Evolutionary conservation across 2,888 invertebrate genomes (phyloP).

Genomic region (Lochmaea capreae): DNA sequence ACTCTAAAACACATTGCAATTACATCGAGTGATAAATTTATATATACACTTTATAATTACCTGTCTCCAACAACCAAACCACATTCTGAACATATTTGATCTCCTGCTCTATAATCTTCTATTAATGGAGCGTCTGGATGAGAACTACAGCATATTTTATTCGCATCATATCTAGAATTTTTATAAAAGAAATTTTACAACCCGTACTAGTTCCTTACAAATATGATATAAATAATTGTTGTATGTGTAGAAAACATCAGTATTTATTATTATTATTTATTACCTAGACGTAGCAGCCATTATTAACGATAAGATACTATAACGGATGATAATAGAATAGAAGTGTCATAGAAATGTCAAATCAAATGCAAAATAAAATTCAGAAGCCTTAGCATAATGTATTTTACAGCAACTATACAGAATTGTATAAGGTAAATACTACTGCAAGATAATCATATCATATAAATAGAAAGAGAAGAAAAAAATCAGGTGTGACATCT

Average conservation of each 20-base stretch:
- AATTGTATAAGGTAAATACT: too few relatives aligned
- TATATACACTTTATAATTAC: conserved; percentile 65
- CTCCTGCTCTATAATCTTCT: conserved; percentile 98
- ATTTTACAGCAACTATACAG: too few relatives aligned
- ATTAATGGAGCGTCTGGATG: conserved; percentile 97
- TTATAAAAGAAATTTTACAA: conserved; percentile 7
- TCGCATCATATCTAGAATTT: conserved; percentile 71
- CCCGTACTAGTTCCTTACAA: background rate
- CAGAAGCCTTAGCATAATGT: too few relatives aligned
- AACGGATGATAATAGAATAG: background rate
- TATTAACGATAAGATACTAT: background rate
- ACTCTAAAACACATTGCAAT: conserved; percentile 73
- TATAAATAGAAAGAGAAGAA: background rate
- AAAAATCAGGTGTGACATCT: background rate
- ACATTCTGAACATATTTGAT: conserved; percentile 99
- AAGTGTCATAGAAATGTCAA: background rate
- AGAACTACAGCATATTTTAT: conserved; percentile 88
- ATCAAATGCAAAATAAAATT: background rate
- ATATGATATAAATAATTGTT: background rate
- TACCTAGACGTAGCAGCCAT: conserved; percentile 6
- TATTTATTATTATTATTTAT: background rate
- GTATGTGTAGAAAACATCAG: background rate
- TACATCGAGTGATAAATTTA: background rate
- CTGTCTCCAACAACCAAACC: conserved; percentile 99
- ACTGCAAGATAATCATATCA: too few relatives aligned